Evolutionary conservation across 2,113 vertebrate species (phyloP), one percentile per base, ranked within the genome.

Genomic region (Macroglossus sobrinus): DNA sequence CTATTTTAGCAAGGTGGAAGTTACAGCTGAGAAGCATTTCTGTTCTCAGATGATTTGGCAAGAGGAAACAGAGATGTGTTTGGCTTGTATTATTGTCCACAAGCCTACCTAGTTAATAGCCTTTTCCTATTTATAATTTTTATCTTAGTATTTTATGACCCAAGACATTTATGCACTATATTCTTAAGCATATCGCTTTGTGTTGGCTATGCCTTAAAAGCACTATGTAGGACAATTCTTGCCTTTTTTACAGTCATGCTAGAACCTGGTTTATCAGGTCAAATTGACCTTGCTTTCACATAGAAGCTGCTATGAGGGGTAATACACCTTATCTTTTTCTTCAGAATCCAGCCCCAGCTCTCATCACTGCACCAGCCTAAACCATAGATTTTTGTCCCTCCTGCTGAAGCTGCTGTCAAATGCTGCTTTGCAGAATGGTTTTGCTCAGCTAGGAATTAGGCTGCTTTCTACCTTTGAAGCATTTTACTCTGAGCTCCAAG

Each of bases 311-410:
- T 30, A 24, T 12, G 24, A 74, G 24, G 0, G 13, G 13, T 12
- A 35, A 64, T 57, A 18, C 3, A 3, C 45, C n/a, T 55, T 30
- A 16, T 19, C 19, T 2, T 1, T 40, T 75, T 53, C 76, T 45
- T 89, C 11, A 15, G 47, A 72, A 30, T 45, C 30, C 16, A 87
- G 13, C 2, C 19, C 9, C 10, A 72, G 63, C 28, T n/a, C 22
- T 61, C 4, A 1, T 55, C 13, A 2, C 8, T 18, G 4, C 2
- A 11, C 12, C 1, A 26, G 10, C 40, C 24, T 66, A 47, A 7
- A 19, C 16, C 28, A 2, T 0, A 0, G 45, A 26, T 24, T 66
- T 8, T 35, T 30, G 14, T 84, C 30, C 2, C 1, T 66, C 35
- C n/a, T 22, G 14, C 59, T 35, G 53, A 30, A 59, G 12, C 33